Percentiles rank a stretch among this genome's conserved stretches.
phyloP scores from a whole-genome alignment of 2,888 invertebrate genomes.

The Ormyrus labotus region DNA sequence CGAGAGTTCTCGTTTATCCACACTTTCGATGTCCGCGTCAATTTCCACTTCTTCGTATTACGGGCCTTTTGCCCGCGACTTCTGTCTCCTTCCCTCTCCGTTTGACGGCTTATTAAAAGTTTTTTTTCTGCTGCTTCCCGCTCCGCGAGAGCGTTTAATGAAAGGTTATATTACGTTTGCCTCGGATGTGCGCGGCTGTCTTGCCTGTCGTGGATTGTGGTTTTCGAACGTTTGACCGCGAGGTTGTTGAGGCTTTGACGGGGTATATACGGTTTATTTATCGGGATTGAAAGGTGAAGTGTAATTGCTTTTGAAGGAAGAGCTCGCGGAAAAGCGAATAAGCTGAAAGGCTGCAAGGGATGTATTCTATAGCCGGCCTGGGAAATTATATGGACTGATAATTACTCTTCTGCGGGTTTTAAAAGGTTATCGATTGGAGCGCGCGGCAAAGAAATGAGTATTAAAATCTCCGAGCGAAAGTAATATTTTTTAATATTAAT shows the following conservation, averaged over 20 bases:
- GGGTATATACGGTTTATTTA: background rate
- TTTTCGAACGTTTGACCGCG: background rate
- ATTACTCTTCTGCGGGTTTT: too few species aligned
- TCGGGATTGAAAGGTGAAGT: too few species aligned
- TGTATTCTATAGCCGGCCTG: too few species aligned
- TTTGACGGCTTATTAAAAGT: constrained; percentile 55
- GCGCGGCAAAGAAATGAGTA: too few species aligned
- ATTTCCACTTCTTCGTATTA: constrained; percentile 23
- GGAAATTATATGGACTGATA: too few species aligned
- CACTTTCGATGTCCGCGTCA: constrained; percentile 21
- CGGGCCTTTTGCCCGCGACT: background rate
- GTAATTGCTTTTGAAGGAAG: too few species aligned
- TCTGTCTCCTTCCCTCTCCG: background rate
- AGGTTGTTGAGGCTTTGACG: constrained; percentile 7
- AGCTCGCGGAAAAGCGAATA: too few species aligned
- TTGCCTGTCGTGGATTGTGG: too few species aligned
- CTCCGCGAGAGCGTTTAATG: constrained; percentile 34
- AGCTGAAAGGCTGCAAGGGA: too few species aligned
- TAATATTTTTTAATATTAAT: too few species aligned
- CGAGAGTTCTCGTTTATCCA: constrained; percentile 26
- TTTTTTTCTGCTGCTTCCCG: background rate
- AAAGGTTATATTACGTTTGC: constrained; percentile 39
- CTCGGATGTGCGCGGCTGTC: constrained; percentile 27
- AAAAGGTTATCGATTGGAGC: too few species aligned
- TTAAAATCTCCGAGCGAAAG: too few species aligned